Evolutionary conservation across 2,797 vertebrate species (phyloP).

Genomic region (Coluber constrictor): DNA sequence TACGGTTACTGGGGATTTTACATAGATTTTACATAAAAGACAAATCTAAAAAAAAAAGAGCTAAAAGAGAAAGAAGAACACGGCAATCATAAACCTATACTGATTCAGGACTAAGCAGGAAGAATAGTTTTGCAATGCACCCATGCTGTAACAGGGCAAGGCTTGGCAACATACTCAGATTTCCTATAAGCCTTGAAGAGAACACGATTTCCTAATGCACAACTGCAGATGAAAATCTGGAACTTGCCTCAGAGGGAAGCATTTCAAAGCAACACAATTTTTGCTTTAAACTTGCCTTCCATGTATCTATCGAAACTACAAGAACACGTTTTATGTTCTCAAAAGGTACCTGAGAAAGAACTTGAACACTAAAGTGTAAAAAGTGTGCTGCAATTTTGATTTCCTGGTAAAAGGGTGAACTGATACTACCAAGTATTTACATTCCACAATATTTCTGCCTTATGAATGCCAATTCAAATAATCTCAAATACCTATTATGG

Average conservation of each 20-base stretch:
- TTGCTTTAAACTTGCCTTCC: background rate
- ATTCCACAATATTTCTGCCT: background rate
- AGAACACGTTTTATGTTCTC: no score
- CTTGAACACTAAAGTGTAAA: background rate
- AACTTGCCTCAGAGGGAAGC: background rate
- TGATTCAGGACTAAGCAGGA: background rate
- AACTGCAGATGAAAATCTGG: background rate
- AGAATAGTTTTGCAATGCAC: background rate
- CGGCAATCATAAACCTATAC: slow-evolving; percentile 13
- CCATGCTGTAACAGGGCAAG: background rate
- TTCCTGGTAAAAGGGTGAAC: background rate
- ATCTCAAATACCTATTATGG: background rate
- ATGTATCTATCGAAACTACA: background rate
- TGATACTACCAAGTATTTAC: background rate
- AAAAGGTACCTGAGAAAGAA: background rate
- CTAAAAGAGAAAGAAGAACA: background rate
- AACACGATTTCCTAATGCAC: background rate
- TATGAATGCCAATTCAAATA: background rate
- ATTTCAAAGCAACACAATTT: background rate
- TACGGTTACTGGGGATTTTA: background rate
- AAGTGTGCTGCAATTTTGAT: background rate
- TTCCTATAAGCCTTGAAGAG: background rate
- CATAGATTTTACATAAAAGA: background rate
- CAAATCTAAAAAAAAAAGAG: background rate
- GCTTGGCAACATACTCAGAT: background rate